phyloP scores from a whole-genome alignment of 2,888 invertebrate genomes.

The Bellardia bayeri region DNA sequence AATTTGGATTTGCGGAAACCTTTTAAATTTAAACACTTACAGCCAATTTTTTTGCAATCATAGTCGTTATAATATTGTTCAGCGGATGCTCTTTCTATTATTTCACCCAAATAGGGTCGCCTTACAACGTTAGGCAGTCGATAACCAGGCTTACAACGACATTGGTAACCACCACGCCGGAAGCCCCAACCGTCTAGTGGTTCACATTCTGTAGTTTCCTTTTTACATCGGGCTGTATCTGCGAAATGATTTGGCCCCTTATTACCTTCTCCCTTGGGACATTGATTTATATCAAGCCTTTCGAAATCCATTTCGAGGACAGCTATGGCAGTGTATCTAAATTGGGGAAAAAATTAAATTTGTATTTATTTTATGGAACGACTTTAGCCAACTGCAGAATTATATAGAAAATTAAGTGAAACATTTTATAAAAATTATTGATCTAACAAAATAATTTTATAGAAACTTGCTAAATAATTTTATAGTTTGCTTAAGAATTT shows the following conservation, averaged over 20 bases:
- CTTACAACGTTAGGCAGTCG: conserved; percentile 94
- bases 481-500: too few relatives aligned
- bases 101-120: conserved; percentile 96
- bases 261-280: conserved; percentile 95
- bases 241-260: conserved; percentile 94
- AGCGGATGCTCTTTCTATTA: conserved; percentile 95
- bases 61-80: conserved; percentile 97
- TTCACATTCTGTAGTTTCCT: conserved; percentile 97
- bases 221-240: conserved; percentile 95
- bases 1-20: not conserved
- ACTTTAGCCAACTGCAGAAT: too few relatives aligned
- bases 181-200: conserved; percentile 98
- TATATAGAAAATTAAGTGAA: too few relatives aligned
- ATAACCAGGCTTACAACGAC: conserved; percentile 95
- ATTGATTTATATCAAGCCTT: conserved; percentile 98
- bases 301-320: conserved; percentile 98
- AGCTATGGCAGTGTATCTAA: conserved; percentile 93
- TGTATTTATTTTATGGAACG: too few relatives aligned
- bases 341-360: not conserved
- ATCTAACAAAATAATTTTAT: not conserved
- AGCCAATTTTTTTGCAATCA: conserved; percentile 95
- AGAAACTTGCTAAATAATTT: too few relatives aligned
- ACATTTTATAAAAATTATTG: not conserved
- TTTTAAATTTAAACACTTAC: conserved; percentile 85
- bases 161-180: conserved; percentile 97